phyloP scores from a whole-genome alignment of 2,797 vertebrate genomes.

The Tiaroga cobitis region DNA sequence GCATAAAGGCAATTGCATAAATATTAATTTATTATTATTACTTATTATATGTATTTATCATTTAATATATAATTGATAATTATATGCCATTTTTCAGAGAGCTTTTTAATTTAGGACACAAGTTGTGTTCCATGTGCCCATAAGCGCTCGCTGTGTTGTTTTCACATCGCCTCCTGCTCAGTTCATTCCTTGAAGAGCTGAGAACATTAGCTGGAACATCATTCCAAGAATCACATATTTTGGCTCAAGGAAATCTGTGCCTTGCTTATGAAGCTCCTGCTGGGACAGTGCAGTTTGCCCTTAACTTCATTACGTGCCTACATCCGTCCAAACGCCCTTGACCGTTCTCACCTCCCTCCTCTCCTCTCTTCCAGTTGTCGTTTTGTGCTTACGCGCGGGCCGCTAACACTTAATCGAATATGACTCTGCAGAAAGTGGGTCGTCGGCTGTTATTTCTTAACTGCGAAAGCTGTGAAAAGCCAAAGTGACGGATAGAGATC shows the following conservation, averaged over 20 bases:
- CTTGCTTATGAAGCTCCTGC: slow-evolving; percentile 50
- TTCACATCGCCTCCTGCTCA: neutral
- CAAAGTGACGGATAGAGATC: slow-evolving; percentile 1
- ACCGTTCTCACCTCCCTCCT: slow-evolving; percentile 56
- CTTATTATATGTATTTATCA: neutral
- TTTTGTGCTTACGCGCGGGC: slow-evolving; percentile 9
- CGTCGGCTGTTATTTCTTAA: slow-evolving; percentile 19
- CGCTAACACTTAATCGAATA: slow-evolving; percentile 53
- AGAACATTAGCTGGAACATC: slow-evolving; percentile 24
- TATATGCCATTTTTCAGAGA: neutral
- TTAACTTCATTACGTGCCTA: slow-evolving; percentile 13
- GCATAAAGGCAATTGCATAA: neutral
- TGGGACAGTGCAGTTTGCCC: slow-evolving; percentile 40
- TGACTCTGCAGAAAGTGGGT: slow-evolving; percentile 49
- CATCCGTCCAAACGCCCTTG: slow-evolving; percentile 35
- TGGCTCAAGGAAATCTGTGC: slow-evolving; percentile 33
- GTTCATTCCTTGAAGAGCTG: slow-evolving; percentile 6
- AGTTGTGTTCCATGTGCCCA: neutral
- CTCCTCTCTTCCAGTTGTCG: neutral
- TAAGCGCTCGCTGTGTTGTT: neutral
- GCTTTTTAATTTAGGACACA: neutral
- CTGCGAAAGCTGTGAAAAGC: neutral
- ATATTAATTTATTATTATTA: neutral
- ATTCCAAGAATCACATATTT: slow-evolving; percentile 33
- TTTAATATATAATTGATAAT: neutral